phyloP scores from a whole-genome alignment of 2,888 invertebrate species.

The Eupithecia pulchellata region DNA sequence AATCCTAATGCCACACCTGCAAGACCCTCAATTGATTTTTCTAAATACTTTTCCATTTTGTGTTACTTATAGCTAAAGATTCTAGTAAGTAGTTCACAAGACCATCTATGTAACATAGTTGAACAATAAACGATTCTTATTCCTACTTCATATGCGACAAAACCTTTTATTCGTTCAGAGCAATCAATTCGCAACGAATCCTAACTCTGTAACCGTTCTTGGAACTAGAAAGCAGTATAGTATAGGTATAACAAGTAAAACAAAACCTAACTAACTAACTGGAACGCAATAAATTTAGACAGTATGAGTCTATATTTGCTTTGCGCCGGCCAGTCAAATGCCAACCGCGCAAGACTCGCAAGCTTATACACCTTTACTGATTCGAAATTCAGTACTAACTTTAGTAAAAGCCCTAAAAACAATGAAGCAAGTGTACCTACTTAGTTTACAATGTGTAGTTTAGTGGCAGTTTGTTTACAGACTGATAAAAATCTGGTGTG shows the following conservation, averaged over 20 bases:
- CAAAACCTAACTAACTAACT: conserved; percentile 46
- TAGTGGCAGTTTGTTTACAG: conserved; percentile 1
- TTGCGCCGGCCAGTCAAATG: conserved; percentile 54
- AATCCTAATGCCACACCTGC: no score
- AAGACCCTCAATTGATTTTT: no score
- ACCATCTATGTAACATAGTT: no score
- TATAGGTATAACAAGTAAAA: conserved; percentile 34
- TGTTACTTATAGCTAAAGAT: not conserved
- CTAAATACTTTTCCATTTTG: no score
- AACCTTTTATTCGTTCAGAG: not conserved
- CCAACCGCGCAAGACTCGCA: conserved; percentile 43
- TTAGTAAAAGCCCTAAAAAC: not conserved
- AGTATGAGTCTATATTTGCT: conserved; percentile 64
- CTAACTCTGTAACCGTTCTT: not conserved
- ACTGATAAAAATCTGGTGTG: conserved; percentile 3
- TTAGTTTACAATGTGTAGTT: not conserved
- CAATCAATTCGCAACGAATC: not conserved
- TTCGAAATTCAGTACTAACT: conserved; percentile 5
- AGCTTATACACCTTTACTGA: conserved; percentile 30
- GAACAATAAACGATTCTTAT: no score
- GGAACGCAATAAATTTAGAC: conserved; percentile 57
- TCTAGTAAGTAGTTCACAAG: no score
- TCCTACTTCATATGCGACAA: not conserved
- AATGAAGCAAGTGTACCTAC: not conserved
- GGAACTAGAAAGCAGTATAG: not conserved